phyloP scores from a whole-genome alignment of 2,113 vertebrate genomes.

The Terrapene triunguis region DNA sequence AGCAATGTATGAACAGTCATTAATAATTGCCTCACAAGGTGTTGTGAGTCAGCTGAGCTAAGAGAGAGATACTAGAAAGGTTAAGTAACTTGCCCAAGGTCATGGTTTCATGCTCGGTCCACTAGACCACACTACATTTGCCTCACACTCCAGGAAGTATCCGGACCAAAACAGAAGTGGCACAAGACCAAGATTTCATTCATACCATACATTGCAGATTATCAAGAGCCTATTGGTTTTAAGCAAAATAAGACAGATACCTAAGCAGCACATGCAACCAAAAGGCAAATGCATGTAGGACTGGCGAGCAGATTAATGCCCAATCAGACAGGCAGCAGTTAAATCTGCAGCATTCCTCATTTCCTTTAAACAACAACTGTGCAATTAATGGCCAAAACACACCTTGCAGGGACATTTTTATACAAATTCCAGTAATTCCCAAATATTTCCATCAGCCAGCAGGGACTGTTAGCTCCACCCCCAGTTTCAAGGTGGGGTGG shows the following conservation, averaged over 20 bases:
- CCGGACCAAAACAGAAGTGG: neutral
- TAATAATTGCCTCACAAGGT: neutral
- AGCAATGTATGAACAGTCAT: neutral
- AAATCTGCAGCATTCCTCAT: neutral
- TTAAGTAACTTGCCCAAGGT: neutral
- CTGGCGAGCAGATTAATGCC: neutral
- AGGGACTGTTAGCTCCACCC: neutral
- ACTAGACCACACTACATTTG: neutral
- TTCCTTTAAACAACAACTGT: neutral
- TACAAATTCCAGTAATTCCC: neutral
- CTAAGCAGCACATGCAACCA: neutral
- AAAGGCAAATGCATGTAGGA: neutral
- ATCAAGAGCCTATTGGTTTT: neutral
- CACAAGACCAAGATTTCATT: neutral
- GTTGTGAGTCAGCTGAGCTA: neutral
- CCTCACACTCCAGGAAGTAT: neutral
- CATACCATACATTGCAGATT: neutral
- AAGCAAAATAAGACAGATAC: neutral
- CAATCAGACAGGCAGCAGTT: neutral
- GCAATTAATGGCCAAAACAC: neutral
- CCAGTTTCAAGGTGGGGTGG: neutral
- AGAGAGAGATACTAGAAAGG: neutral
- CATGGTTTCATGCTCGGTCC: fast-evolving
- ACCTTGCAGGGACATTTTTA: neutral
- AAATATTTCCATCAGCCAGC: neutral